Base-by-base conservation (phyloP, 2,797 vertebrate species). In the Coregonus sp. region DNA sequence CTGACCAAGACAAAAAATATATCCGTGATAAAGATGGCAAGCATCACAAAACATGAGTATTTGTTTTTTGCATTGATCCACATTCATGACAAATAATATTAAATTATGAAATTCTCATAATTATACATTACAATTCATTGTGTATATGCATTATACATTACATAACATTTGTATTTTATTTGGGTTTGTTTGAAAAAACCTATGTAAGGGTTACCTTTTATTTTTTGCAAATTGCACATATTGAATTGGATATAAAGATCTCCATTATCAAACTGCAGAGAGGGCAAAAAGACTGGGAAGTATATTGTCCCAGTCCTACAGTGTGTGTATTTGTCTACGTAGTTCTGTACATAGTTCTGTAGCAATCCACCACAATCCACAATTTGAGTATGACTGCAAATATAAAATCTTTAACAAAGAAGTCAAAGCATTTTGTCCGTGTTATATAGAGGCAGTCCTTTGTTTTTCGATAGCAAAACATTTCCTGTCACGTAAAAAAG, bases 201-300 rank as follows among this genome's bases (percentile, higher is more conserved):
- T 2, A 47, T 47, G 2, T 12, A 2, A 47, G 2, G 40, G 47
- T 68, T 20, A 7, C 9, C 40, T 56, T 20, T 73, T n/a, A 50
- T 83, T 84, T 88, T 85, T 88, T 88, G 83, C 83, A 88, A 87
- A 88, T 80, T 84, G 78, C 79, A 77, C 82, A 52, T 78, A 78
- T 78, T 91, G 66, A 89, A 76, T 81, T 89, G 92, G 90, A 88
- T 90, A 91, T 86, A 83, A 87, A 80, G 89, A 83, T 85, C 65
- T 83, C 81, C 90, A 90, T 91, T 82, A 90, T 92, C 88, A 92
- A 70, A 29, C 80, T 79, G 85, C 78, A 67, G 77, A 85, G 83
- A 89, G 89, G 84, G 86, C 80, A 81, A 77, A 78, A 81, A 68
- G 1, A 47, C 81, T 81, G 85, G 86, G 87, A 88, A 83, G 85